Evolutionary conservation across 2,888 invertebrate genomes (phyloP).

Genomic region (Sycophila texana): DNA sequence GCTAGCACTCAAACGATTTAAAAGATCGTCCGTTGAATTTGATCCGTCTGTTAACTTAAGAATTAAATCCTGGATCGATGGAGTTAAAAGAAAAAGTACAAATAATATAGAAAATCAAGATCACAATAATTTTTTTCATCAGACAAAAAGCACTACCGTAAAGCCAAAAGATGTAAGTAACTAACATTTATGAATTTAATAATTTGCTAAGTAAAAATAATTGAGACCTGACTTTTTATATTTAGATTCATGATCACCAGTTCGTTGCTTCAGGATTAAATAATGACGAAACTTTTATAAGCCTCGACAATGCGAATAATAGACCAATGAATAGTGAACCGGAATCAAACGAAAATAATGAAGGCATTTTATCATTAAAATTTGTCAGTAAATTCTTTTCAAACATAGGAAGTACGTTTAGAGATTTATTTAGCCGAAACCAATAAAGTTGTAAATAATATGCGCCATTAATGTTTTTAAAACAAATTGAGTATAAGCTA

Average conservation of each 20-base stretch:
- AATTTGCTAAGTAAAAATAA: neutral
- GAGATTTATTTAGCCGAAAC: constrained; percentile 46
- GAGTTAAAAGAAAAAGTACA: constrained; percentile 28
- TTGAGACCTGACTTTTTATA: neutral
- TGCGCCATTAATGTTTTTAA: neutral
- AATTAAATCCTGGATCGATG: constrained; percentile 53
- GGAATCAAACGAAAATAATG: constrained; percentile 24
- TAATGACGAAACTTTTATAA: constrained; percentile 14
- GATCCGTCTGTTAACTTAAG: constrained; percentile 45
- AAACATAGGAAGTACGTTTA: constrained; percentile 42
- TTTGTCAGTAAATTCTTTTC: constrained; percentile 45
- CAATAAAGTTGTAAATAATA: constrained; percentile 4
- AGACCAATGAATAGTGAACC: neutral
- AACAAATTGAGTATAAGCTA: neutral
- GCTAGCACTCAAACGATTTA: constrained; percentile 53
- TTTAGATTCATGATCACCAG: constrained; percentile 23
- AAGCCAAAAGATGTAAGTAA: constrained; percentile 28
- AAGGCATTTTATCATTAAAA: constrained; percentile 43
- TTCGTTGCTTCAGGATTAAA: neutral
- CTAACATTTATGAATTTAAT: neutral
- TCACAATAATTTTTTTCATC: constrained; percentile 48
- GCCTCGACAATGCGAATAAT: neutral
- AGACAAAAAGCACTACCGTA: constrained; percentile 34
- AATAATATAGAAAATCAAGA: neutral
- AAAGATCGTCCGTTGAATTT: constrained; percentile 27